Conservation (phyloP, 1,140 invertebrate genomes). For the Drosophila truncata region DNA sequence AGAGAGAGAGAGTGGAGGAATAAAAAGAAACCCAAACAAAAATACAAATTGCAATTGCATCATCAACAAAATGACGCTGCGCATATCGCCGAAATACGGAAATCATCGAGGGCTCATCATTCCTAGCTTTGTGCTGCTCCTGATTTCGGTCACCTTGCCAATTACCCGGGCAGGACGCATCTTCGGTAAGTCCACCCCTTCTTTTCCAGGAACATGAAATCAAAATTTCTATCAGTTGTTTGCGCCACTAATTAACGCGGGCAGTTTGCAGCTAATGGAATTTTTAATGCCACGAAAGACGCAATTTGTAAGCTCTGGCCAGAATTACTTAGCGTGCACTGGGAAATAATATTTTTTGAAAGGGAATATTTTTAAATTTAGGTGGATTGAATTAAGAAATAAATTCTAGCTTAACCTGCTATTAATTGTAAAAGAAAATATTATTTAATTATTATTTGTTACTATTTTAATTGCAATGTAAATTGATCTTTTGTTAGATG, state of each 20-base stretch:
- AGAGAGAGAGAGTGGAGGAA: background rate
- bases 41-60: conserved; percentile 32
- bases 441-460: background rate
- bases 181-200: conserved; percentile 71
- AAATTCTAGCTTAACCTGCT: background rate
- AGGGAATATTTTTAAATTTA: background rate
- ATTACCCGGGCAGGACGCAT: conserved; percentile 70
- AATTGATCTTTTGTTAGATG: too few species aligned
- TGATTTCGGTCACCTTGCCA: conserved; percentile 62
- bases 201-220: conserved; percentile 17
- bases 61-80: conserved; percentile 78
- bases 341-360: background rate
- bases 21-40: conserved; percentile 26
- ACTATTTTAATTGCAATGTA: too few species aligned
- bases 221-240: conserved; percentile 59
- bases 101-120: conserved; percentile 82
- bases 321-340: conserved; percentile 12
- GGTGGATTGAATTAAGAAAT: background rate
- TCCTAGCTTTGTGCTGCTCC: conserved; percentile 70
- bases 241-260: conserved; percentile 65
- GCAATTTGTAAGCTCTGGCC: conserved; percentile 29
- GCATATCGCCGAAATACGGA: conserved; percentile 78
- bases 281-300: conserved; percentile 74
- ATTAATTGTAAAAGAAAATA: background rate
- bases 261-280: conserved; percentile 77